These are phyloP conservation scores for Elachura formosa DNA, from an alignment of 2,113 vertebrate species.

Conservation along the genomic window DNA sequence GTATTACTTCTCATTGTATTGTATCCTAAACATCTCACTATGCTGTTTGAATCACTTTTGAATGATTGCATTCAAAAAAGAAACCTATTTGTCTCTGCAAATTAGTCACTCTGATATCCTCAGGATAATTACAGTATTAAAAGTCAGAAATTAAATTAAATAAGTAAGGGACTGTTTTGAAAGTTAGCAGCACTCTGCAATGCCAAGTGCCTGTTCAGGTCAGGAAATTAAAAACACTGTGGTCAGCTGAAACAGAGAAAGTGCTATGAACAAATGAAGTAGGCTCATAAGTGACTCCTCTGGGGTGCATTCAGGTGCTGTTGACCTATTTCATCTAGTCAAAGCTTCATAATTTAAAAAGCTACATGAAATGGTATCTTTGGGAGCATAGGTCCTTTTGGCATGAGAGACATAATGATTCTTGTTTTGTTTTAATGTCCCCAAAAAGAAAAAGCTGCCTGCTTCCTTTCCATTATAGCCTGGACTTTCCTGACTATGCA, in stretches of 20 bases:
- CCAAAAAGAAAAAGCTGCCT: not conserved
- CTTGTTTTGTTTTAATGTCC: not conserved
- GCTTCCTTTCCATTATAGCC: not conserved
- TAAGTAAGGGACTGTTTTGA: not conserved
- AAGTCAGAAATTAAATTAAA: slow-evolving; percentile 11
- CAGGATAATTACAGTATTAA: not conserved
- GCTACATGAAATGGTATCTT: not conserved
- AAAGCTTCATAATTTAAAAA: not conserved
- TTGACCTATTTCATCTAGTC: not conserved
- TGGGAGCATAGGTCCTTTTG: not conserved
- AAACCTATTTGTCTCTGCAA: not conserved
- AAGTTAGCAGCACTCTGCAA: not conserved
- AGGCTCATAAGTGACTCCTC: not conserved
- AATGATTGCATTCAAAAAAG: not conserved
- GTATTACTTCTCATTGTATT: not conserved
- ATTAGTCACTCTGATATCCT: not conserved
- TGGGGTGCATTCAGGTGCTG: not conserved
- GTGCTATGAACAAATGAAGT: not conserved
- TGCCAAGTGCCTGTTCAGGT: not conserved
- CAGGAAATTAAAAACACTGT: not conserved
- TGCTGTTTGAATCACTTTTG: not conserved
- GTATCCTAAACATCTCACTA: not conserved
- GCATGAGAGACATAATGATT: not conserved
- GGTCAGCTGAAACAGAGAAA: not conserved
- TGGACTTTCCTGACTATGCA: not conserved